Conservation (phyloP, 1,140 invertebrate species). For the Trinorchestia longiramus region DNA sequence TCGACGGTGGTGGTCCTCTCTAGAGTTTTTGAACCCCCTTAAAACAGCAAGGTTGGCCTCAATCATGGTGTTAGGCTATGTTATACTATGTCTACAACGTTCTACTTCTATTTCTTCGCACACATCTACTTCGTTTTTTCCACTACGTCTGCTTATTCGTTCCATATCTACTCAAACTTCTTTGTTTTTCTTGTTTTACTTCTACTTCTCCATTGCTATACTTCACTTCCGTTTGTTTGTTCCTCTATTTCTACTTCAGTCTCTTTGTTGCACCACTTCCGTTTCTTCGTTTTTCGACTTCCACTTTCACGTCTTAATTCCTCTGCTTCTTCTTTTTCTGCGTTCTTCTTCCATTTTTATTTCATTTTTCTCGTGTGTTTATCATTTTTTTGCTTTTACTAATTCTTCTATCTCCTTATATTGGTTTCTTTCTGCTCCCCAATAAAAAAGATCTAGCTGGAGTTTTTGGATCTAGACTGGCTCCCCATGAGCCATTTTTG, state of each 20-base stretch:
- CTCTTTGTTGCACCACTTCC: too few species aligned
- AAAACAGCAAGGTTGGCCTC: slow-evolving; percentile 25
- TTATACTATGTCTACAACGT: slow-evolving; percentile 19
- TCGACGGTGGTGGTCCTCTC: slow-evolving; percentile 10
- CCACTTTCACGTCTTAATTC: too few species aligned
- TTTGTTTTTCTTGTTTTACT: too few species aligned
- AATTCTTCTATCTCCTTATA: neutral
- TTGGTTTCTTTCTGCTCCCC: neutral
- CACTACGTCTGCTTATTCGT: too few species aligned
- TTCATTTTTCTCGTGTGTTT: neutral
- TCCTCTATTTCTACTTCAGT: too few species aligned
- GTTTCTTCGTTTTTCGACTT: too few species aligned
- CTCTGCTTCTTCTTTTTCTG: neutral
- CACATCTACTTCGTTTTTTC: neutral
- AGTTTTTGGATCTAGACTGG: too few species aligned
- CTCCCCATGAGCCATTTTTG: too few species aligned
- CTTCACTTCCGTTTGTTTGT: too few species aligned
- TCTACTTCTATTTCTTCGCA: neutral
- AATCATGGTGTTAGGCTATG: slow-evolving; percentile 49
- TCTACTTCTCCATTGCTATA: too few species aligned
- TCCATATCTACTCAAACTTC: too few species aligned
- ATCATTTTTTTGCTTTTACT: neutral
- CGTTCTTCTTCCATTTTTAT: neutral
- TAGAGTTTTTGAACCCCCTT: slow-evolving; percentile 34
- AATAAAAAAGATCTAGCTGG: too few species aligned